Percentiles rank a stretch among this genome's conserved stretches.
phyloP scores from a whole-genome alignment of 2,113 vertebrate species.

The Phylloscopus trochilus region DNA sequence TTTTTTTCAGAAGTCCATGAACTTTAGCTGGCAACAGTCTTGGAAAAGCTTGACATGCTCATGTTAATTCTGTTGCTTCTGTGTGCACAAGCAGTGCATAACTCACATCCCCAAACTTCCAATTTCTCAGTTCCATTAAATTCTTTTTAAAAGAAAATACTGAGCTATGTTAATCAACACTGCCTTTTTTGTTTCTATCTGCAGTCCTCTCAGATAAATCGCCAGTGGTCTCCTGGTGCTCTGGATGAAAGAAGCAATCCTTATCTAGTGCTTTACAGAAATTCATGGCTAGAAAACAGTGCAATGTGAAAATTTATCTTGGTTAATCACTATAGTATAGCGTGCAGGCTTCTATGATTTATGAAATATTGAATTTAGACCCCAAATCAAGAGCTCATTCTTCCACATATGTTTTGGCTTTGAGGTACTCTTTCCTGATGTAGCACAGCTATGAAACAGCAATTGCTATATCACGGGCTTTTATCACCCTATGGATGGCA shows the following conservation, averaged over 20 bases:
- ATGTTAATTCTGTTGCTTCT: background rate
- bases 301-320: background rate
- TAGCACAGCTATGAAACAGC: background rate
- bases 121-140: background rate
- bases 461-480: background rate
- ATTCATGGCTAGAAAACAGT: background rate
- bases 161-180: background rate
- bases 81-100: background rate
- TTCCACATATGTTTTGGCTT: background rate
- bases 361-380: background rate
- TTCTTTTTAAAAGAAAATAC: background rate
- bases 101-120: background rate
- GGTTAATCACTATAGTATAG: background rate
- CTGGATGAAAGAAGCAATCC: background rate
- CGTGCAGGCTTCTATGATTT: background rate
- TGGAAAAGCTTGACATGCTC: background rate
- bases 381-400: background rate
- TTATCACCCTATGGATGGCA: background rate
- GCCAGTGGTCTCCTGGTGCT: background rate
- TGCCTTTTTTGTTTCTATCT: background rate
- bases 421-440: background rate
- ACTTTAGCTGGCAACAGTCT: background rate
- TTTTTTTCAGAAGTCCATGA: background rate
- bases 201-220: background rate
- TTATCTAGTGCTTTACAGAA: background rate